These are phyloP conservation scores for Pao palembangensis DNA, from an alignment of 2,113 vertebrate species.

Conservation along the genomic window DNA sequence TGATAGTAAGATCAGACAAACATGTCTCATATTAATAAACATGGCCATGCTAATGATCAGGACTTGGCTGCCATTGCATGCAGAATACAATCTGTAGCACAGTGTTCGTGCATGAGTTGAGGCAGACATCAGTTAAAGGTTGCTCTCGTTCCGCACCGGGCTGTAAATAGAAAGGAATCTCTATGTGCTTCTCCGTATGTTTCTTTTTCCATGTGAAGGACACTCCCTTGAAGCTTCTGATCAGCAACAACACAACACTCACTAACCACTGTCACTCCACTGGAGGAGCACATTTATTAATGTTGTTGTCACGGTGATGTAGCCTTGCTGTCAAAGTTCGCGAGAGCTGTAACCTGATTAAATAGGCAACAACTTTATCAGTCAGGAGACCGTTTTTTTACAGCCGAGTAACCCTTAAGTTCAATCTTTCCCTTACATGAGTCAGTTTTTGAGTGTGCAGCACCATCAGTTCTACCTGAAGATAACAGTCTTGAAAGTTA, in stretches of 20 bases:
- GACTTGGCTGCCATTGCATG: conserved; percentile 11
- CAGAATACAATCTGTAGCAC: conserved; percentile 17
- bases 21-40: not conserved
- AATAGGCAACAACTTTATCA: not conserved
- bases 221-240: conserved; percentile 58
- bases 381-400: not conserved
- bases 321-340: too few species aligned
- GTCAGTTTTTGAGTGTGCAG: not conserved
- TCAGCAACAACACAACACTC: conserved; percentile 44
- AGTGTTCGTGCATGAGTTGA: conserved; percentile 38
- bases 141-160: conserved; percentile 33
- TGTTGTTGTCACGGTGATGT: not conserved
- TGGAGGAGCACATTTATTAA: conserved; percentile 4
- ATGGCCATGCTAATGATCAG: conserved; percentile 19
- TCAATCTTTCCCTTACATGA: not conserved
- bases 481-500: too few species aligned
- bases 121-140: conserved; percentile 46
- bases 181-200: conserved; percentile 48
- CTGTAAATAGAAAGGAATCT: conserved; percentile 72
- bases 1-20: conserved; percentile 13
- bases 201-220: conserved; percentile 61
- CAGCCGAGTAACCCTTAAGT: not conserved
- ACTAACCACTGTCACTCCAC: not conserved
- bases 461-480: too few species aligned
- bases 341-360: not conserved